phyloP scores from a whole-genome alignment of 2,888 invertebrate species.

The Drosophila monieri region DNA sequence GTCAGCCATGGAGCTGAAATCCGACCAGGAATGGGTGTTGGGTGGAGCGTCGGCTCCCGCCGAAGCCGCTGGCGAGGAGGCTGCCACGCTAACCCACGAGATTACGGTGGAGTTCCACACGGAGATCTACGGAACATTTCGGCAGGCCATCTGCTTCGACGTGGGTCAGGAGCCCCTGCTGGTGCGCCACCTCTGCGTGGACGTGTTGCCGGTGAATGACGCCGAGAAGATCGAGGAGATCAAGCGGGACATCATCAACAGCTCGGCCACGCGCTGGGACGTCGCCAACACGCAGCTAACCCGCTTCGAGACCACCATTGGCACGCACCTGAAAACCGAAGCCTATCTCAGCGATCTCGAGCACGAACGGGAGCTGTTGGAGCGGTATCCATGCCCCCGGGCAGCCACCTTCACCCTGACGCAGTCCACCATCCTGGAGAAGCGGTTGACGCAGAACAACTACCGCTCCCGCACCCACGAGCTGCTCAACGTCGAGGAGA shows the following conservation, averaged over 20 bases:
- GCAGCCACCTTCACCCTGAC: conserved; percentile 88
- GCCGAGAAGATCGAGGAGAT: conserved; percentile 87
- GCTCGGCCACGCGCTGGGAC: conserved; percentile 87
- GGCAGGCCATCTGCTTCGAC: conserved; percentile 91
- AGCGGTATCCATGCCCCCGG: conserved; percentile 88
- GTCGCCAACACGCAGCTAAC: conserved; percentile 85
- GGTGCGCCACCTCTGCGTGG: conserved; percentile 89
- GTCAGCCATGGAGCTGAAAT: conserved; percentile 82
- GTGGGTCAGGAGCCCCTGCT: conserved; percentile 88
- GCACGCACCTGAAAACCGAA: conserved; percentile 84
- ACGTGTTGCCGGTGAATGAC: conserved; percentile 89
- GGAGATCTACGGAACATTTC: conserved; percentile 90
- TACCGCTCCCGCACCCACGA: conserved; percentile 91
- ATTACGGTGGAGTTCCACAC: conserved; percentile 87
- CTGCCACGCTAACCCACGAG: conserved; percentile 82
- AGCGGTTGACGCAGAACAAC: conserved; percentile 87
- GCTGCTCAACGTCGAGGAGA: conserved; percentile 90
- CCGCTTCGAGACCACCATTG: conserved; percentile 86
- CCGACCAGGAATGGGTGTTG: conserved; percentile 86
- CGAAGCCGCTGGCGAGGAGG: conserved; percentile 24
- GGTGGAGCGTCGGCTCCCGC: conserved; percentile 25
- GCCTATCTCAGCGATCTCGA: conserved; percentile 84
- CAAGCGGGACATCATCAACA: conserved; percentile 87
- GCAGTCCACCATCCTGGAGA: conserved; percentile 88
- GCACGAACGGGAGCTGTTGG: conserved; percentile 85